Evolutionary conservation across 2,797 vertebrate species (phyloP).

Genomic region (Hylomyscus alleni): DNA sequence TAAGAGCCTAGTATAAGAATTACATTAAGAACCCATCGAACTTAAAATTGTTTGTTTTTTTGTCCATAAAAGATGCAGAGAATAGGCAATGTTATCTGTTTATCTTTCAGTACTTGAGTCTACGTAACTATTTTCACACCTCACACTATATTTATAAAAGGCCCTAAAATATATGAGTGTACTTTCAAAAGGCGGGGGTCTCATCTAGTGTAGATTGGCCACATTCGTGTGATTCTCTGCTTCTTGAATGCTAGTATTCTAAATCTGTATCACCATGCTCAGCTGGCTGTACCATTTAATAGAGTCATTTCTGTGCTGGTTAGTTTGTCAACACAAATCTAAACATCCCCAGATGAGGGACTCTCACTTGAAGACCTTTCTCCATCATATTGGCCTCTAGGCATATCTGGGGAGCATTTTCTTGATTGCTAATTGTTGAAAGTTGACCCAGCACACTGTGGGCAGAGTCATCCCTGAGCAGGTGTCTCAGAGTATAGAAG

Average conservation of each 20-base stretch:
- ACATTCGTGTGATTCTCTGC: neutral
- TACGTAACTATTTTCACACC: neutral
- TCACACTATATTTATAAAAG: neutral
- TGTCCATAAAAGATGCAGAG: neutral
- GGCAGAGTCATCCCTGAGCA: no score
- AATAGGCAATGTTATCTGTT: neutral
- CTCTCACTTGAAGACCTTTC: neutral
- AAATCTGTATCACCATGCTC: neutral
- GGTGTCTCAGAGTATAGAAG: no score
- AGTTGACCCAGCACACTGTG: neutral
- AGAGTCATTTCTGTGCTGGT: neutral
- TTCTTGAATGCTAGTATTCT: neutral
- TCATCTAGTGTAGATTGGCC: neutral
- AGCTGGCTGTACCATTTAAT: neutral
- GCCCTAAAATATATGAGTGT: neutral
- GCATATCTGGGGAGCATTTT: neutral
- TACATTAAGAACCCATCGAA: neutral
- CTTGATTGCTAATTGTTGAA: neutral
- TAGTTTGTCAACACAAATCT: neutral
- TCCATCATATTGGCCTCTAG: neutral
- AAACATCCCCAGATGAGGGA: neutral
- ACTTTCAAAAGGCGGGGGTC: neutral
- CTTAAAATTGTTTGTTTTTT: constrained; percentile 20
- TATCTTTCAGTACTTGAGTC: neutral
- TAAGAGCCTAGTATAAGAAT: neutral